Percentiles rank a stretch among this genome's conserved stretches.
Evolutionary conservation across 2,888 invertebrate genomes (phyloP).

Genomic region (Girardia tigrina): DNA sequence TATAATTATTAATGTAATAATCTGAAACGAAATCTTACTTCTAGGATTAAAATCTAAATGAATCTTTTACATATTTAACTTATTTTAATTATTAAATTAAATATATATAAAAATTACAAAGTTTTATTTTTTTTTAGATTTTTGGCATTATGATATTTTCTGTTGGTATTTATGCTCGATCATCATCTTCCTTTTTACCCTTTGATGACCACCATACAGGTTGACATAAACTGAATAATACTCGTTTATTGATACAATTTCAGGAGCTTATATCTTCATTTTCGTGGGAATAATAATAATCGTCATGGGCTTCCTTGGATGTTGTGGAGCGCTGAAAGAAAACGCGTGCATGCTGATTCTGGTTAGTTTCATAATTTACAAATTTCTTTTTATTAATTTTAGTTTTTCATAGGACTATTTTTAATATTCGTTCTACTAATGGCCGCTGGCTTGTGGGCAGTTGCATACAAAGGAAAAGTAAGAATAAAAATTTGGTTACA

Average conservation of each 20-base stretch:
- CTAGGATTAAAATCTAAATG: too few species aligned
- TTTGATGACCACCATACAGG: neutral
- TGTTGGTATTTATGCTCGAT: neutral
- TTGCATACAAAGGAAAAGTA: constrained; percentile 49
- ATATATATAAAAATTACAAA: too few species aligned
- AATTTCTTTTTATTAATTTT: constrained; percentile 36
- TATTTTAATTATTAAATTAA: too few species aligned
- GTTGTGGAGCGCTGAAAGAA: constrained; percentile 66
- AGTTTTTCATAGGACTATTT: constrained; percentile 66
- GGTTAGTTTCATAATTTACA: constrained; percentile 53
- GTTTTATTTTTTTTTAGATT: neutral
- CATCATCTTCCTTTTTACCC: neutral
- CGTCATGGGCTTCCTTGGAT: constrained; percentile 66
- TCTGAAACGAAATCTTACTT: too few species aligned
- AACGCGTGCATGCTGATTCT: constrained; percentile 64
- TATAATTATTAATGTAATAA: too few species aligned
- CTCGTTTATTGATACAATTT: neutral
- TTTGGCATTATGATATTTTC: constrained; percentile 3
- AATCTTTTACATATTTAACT: too few species aligned
- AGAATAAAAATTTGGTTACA: too few species aligned
- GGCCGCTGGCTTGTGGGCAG: constrained; percentile 65
- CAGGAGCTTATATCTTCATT: constrained; percentile 61
- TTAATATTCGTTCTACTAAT: constrained; percentile 66
- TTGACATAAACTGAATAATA: neutral
- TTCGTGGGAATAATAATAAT: constrained; percentile 62